These are phyloP conservation scores for Zygogramma bicolorata DNA, from an alignment of 2,888 invertebrate species.

Conservation along the genomic window DNA sequence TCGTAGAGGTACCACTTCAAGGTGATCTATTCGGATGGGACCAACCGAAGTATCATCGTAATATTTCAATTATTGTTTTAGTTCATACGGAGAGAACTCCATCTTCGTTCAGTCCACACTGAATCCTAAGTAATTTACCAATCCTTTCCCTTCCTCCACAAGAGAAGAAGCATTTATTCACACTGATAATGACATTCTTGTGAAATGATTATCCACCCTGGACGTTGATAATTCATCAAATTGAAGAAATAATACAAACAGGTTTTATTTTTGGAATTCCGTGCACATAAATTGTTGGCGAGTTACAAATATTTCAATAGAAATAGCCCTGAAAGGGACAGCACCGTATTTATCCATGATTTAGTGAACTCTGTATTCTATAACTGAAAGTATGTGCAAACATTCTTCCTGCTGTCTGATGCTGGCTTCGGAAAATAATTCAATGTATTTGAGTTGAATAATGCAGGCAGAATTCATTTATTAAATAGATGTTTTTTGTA, in stretches of 20 bases:
- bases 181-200: background rate
- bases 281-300: constrained; percentile 25
- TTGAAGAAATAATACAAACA: background rate
- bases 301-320: constrained; percentile 42
- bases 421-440: background rate
- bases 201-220: background rate
- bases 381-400: constrained; percentile 29
- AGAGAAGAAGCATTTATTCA: background rate
- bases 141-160: no score
- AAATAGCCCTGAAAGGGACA: constrained; percentile 40
- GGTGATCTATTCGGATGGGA: no score
- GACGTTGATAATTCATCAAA: background rate
- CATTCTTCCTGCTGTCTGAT: constrained; percentile 21
- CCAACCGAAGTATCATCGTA: no score
- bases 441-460: background rate
- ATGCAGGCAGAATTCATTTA: background rate
- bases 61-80: no score
- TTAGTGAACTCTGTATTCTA: constrained; percentile 39
- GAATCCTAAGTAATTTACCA: no score
- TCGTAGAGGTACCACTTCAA: no score
- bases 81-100: no score
- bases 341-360: constrained; percentile 34
- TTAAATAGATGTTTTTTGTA: no score
- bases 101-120: no score
- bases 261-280: constrained; percentile 29